A percentile compares a stretch with the other conserved stretches of the same genome.
These are phyloP conservation scores for Empis livida DNA, from an alignment of 2,888 invertebrate genomes.

Conservation along the genomic window DNA sequence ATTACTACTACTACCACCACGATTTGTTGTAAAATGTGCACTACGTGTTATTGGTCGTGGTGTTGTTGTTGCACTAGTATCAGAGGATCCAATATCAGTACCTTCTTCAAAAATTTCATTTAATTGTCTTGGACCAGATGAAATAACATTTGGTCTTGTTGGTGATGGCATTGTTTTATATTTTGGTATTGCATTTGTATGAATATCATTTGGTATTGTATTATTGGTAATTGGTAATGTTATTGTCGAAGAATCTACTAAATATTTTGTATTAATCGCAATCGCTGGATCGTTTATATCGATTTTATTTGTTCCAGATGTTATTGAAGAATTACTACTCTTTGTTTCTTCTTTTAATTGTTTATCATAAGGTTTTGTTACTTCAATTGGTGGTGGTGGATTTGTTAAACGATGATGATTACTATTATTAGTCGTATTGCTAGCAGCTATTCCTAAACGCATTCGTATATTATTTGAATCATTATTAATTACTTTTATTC, in stretches of 20 bases:
- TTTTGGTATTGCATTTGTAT: slow-evolving; percentile 32
- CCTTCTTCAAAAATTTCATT: slow-evolving; percentile 60
- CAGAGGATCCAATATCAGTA: slow-evolving; percentile 27
- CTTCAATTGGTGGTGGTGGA: not conserved
- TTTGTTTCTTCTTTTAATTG: too few species aligned
- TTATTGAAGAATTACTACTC: too few species aligned
- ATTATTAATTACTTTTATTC: slow-evolving; percentile 12
- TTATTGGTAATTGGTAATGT: slow-evolving; percentile 38
- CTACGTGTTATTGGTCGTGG: slow-evolving; percentile 22
- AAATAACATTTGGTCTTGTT: slow-evolving; percentile 27
- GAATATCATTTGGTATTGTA: slow-evolving; percentile 18
- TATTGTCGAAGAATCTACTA: slow-evolving; percentile 42
- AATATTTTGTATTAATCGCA: slow-evolving; percentile 14
- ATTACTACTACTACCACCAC: slow-evolving; percentile 2
- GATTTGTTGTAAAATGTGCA: slow-evolving; percentile 12
- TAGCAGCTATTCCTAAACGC: slow-evolving; percentile 7
- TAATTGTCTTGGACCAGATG: slow-evolving; percentile 32
- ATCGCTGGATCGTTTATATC: not conserved
- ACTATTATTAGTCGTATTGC: not conserved
- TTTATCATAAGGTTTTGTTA: not conserved
- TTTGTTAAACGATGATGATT: not conserved
- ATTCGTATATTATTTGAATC: slow-evolving; percentile 12
- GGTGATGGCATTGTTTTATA: slow-evolving; percentile 49
- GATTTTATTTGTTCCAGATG: not conserved
- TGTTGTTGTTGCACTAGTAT: slow-evolving; percentile 15